A percentile compares a stretch with the other conserved stretches of the same genome.
Conservation (phyloP, 2,888 invertebrate species). For the Xanthorhoe spadicearia region DNA sequence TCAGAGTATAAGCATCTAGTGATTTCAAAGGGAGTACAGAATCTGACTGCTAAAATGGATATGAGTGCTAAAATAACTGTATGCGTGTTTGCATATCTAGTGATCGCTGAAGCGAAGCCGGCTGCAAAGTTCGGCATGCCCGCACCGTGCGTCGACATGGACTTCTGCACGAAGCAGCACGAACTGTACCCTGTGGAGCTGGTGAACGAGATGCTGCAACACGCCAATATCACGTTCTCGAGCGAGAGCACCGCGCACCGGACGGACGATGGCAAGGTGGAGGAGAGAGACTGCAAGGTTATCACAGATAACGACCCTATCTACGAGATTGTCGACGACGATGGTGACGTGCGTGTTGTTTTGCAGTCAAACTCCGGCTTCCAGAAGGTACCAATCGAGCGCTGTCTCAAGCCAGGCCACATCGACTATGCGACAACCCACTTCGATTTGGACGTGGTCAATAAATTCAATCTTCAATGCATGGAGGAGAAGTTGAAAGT, state of each 20-base stretch:
- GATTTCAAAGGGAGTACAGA: background rate
- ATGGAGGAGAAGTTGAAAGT: conserved; percentile 13
- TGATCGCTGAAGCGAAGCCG: conserved; percentile 1
- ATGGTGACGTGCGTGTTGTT: conserved; percentile 5
- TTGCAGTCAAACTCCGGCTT: conserved; percentile 5
- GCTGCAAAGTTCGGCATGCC: conserved; percentile 7
- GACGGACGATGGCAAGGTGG: background rate
- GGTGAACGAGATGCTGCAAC: background rate
- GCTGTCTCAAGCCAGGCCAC: conserved; percentile 7
- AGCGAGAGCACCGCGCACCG: background rate
- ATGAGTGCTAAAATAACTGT: conserved; percentile 1
- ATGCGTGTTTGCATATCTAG: background rate
- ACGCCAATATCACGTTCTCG: background rate
- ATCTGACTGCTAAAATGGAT: conserved; percentile 3
- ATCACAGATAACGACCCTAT: background rate
- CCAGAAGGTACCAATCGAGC: conserved; percentile 8
- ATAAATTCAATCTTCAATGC: conserved; percentile 6
- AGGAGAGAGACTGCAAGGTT: conserved; percentile 13
- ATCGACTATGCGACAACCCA: conserved; percentile 10
- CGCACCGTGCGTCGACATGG: background rate
- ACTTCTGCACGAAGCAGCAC: conserved; percentile 15
- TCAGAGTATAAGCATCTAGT: conserved; percentile 5
- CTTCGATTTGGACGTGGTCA: background rate
- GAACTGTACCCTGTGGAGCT: conserved; percentile 11
- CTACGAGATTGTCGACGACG: conserved; percentile 11